These are phyloP conservation scores for Erythrolamprus reginae DNA, from an alignment of 2,113 vertebrate genomes.

Conservation along the genomic window DNA sequence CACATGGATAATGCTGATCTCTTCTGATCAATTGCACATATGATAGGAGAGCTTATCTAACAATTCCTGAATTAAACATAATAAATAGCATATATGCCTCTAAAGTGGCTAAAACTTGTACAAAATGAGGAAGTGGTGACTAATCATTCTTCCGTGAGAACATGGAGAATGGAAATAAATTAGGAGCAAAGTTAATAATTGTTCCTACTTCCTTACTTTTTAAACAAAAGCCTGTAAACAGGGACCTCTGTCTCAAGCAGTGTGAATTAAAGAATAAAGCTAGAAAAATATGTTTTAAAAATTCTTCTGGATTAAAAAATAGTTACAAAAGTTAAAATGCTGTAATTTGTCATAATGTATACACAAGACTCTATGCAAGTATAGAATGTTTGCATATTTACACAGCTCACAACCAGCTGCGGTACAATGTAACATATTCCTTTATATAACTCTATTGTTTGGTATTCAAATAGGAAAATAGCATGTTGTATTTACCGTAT, in stretches of 20 bases:
- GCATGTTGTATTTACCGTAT: neutral
- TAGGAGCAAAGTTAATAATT: neutral
- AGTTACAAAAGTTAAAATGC: neutral
- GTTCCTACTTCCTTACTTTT: constrained; percentile 1
- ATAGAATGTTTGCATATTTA: neutral
- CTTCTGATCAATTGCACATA: neutral
- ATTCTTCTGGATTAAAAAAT: neutral
- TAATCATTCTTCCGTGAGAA: neutral
- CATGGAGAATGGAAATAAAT: neutral
- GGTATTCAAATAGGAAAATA: neutral
- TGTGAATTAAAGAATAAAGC: neutral
- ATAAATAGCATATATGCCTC: neutral
- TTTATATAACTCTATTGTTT: neutral
- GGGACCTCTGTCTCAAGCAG: neutral
- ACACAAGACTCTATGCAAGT: neutral
- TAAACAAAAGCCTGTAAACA: neutral
- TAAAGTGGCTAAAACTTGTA: neutral
- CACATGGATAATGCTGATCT: neutral
- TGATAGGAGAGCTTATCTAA: neutral
- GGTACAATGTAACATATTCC: neutral
- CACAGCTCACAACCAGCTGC: neutral
- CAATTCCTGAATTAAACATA: neutral
- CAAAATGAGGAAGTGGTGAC: neutral
- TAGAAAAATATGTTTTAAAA: neutral
- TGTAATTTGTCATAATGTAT: neutral